Evolutionary conservation across 2,797 vertebrate genomes (phyloP).

Genomic region (Babyrousa celebensis): DNA sequence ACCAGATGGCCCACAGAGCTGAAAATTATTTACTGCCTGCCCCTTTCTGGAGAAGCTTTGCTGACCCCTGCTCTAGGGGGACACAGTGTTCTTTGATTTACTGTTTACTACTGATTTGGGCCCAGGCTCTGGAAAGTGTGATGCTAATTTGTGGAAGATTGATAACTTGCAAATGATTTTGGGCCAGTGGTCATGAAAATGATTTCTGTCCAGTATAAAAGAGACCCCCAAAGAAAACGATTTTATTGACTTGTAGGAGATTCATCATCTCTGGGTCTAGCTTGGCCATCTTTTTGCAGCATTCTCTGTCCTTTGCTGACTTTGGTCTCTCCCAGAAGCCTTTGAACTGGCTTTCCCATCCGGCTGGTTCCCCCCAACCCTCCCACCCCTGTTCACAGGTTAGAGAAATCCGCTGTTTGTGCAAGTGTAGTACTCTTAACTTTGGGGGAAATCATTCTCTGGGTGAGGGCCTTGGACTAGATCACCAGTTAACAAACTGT

Average conservation of each 20-base stretch:
- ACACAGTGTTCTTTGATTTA: slow-evolving; percentile 18
- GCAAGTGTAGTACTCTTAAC: neutral
- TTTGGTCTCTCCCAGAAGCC: neutral
- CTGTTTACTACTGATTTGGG: neutral
- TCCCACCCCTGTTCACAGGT: neutral
- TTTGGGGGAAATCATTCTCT: neutral
- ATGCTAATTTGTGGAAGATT: slow-evolving; percentile 78
- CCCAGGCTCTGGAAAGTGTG: neutral
- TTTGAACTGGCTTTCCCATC: neutral
- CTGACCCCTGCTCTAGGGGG: neutral
- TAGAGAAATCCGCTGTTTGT: neutral
- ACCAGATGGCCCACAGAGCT: neutral
- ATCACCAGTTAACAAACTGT: neutral
- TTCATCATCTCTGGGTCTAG: neutral
- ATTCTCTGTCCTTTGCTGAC: neutral
- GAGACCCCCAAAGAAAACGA: neutral
- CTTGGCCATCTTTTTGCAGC: accelerated
- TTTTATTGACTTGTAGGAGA: neutral
- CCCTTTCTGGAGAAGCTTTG: neutral
- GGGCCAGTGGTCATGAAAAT: slow-evolving; percentile 45
- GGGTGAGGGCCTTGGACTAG: neutral
- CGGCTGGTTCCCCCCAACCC: neutral
- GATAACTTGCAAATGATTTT: slow-evolving; percentile 73
- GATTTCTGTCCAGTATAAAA: slow-evolving; percentile 33
- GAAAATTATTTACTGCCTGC: slow-evolving; percentile 7